Evolutionary conservation across 1,140 invertebrate genomes (phyloP), one percentile per base, ranked within the genome.

Genomic region (Neomicropteryx cornuta): DNA sequence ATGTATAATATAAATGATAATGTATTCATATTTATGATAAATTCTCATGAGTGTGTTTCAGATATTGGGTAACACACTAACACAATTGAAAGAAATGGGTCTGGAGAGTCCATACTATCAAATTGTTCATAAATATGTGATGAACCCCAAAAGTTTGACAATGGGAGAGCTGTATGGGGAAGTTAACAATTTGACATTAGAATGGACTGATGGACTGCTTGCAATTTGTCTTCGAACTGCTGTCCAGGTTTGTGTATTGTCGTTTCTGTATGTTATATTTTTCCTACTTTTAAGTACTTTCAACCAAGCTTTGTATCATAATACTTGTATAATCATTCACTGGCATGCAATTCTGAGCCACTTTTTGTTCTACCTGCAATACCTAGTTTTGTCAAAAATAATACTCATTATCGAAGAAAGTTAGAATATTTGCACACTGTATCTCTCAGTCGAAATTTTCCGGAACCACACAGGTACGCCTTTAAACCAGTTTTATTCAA

Each of bases 111-210:
- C 65, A 1, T 70, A 75, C 39, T 81, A 75, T 41, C 68, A 72
- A 32, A 62, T 62, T 0, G 83, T 86, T 0, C 68, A 71, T 38
- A 79, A 73, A 28, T 81, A 81, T 43, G 73, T 73, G 0, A 72
- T 94, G 51, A 94, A 94, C 58, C 90, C 90, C 0, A 95, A 94
- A 60, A 80, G 88, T 31, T 75, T 94, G 0, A 85, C 80, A 4
- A 83, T 90, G 51, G 87, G 86, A 18, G 86, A 94, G 62, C 56
- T 95, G 1, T 94, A 92, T 51, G 90, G 90, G 17, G 81, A 86
- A 66, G 81, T 93, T 18, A 85, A 91, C 60, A 60, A 76, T 1
- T 75, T 83, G 18, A 88, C 87, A 0, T 71, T 90, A 39, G 89
- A 94, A 59, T 94, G 89, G 89, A 77, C 78, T 45, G 89, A 95